Evolutionary conservation across 1,140 invertebrate species (phyloP), one percentile per base, ranked within the genome.

Genomic region (Drosophila murphyi): DNA sequence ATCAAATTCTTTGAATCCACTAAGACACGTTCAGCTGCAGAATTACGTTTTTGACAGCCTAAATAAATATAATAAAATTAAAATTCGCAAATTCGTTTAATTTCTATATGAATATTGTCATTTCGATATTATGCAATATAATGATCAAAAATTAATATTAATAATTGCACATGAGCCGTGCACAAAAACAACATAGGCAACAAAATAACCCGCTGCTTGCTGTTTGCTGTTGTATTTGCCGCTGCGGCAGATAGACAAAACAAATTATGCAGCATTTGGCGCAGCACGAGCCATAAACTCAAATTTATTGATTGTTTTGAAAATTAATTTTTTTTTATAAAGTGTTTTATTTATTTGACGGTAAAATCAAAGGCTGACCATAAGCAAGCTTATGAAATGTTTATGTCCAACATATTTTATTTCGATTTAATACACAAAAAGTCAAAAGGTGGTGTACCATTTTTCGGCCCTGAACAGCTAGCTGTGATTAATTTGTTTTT

Each of bases 291-390:
- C 68, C 79, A 88, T 87, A 82, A 87, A 87, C n/a, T 60, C 62
- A 65, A 80, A 82, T 88, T 88, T 87, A 87, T 87, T 78, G 83
- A 87, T 88, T 87, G 83, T 83, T 83, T 82, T 87, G 80, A 88
- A 83, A 87, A 87, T 83, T 88, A 87, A 78, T 62, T 83, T 87
- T 77, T 77, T 88, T 82, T 83, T 80, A 82, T 86, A 87, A 63
- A 77, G 64, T 69, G 55, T 73, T 65, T 82, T 87, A 88, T 80
- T 82, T 80, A 79, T 88, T 57, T 75, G 61, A 56, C 34, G 34
- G 10, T 7, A 43, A 35, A 37, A 64, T 54, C 6, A 60, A 59
- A 57, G 12, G 63, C 12, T 35, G 6, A 20, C 12, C 50, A 3
- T 2, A 1, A 35, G n/a, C 51, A 63, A 51, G n/a, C 39, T 41